Evolutionary conservation across 2,113 vertebrate genomes (phyloP), one percentile per base, ranked within the genome.

Genomic region (Oreotrochilus melanogaster): DNA sequence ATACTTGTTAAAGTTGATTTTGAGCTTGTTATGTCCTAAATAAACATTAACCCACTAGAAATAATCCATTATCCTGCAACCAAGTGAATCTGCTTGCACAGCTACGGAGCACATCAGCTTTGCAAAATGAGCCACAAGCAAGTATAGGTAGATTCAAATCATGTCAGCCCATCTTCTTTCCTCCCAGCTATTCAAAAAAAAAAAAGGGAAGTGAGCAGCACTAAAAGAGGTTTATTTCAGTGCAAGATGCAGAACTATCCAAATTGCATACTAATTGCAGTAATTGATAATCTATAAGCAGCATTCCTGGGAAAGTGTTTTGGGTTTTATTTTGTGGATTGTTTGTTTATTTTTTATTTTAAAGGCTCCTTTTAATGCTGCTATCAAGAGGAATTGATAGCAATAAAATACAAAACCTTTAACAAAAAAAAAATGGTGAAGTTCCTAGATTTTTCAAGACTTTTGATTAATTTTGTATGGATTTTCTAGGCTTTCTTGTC

Each of bases 381-480:
- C 21, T 39, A 31, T 58, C 84, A 95, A 92, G 10, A 94, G 30
- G 56, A 95, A 71, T 30, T 73, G 76, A 75, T 64, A 92, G 61
- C 54, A 75, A 75, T 64, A 71, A 90, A 56, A 76, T 30, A 76
- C 10, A 89, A 85, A 89, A 60, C 10, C 5, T 45, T 84, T 48
- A 11, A 7, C 1, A 50, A n/a, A 65, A 58, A 69, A 53, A 69
- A 56, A 64, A 39, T 47, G 7, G n/a, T 35, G 23, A 88, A 37
- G 22, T 79, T 72, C 71, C 88, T 10, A 65, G 39, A 13, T 50
- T 96, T 95, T 91, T 61, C 45, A 92, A 93, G 42, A 82, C 45
- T 72, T 96, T 95, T 91, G 75, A 94, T 93, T 75, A 9, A 88
- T 92, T 94, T 96, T 79, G 47, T 74, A 92, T 95, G 54, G 89